Evolutionary conservation across 2,888 invertebrate species (phyloP).

Genomic region (Pimpla rufipes): DNA sequence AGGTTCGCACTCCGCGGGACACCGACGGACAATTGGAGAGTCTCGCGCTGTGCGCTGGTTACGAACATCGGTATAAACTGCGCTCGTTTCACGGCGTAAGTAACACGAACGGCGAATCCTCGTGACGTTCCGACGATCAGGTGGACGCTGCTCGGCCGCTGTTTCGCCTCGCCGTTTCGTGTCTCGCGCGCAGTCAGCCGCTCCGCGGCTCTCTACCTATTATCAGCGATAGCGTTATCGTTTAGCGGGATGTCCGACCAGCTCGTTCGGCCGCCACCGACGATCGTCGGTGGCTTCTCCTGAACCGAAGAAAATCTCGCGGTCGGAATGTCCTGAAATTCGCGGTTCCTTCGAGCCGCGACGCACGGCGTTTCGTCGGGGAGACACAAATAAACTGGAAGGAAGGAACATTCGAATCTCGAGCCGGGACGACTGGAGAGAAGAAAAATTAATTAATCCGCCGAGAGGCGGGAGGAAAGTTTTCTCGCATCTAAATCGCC

Average conservation of each 20-base stretch:
- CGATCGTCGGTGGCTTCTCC: constrained; percentile 33
- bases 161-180: neutral
- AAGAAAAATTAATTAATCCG: neutral
- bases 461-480: neutral
- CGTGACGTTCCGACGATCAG: neutral
- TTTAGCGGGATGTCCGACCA: constrained; percentile 60
- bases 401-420: too few species aligned
- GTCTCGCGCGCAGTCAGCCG: neutral
- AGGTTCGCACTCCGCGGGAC: constrained; percentile 12
- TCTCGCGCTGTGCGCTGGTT: neutral
- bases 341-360: neutral
- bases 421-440: too few species aligned
- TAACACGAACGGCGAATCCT: neutral
- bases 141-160: neutral
- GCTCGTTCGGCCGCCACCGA: constrained; percentile 42
- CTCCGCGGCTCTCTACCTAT: constrained; percentile 11
- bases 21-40: constrained; percentile 4
- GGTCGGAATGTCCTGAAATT: neutral
- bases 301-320: constrained; percentile 50
- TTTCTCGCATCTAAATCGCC: too few species aligned
- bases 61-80: neutral
- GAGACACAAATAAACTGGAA: neutral
- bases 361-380: neutral
- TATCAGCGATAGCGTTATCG: constrained; percentile 39
- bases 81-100: neutral